Conservation (phyloP, 2,113 vertebrate genomes). For the Carettochelys insculpta region DNA sequence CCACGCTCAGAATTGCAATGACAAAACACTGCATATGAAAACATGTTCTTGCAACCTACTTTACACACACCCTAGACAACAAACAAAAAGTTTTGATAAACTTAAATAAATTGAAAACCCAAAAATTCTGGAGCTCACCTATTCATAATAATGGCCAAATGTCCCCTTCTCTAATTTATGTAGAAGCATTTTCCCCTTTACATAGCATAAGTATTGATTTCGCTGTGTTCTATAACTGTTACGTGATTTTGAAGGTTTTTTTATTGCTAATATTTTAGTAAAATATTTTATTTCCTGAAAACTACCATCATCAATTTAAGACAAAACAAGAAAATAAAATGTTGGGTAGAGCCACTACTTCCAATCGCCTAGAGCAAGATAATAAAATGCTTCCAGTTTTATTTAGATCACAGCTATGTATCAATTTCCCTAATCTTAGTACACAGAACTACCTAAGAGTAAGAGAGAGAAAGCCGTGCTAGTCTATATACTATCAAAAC, state of each 20-base stretch:
- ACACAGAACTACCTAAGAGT: no score
- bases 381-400: neutral
- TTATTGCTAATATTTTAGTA: neutral
- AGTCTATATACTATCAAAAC: no score
- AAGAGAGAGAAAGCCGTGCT: no score
- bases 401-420: neutral
- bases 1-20: neutral
- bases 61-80: neutral
- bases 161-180: neutral
- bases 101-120: neutral
- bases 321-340: neutral
- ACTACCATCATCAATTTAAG: neutral
- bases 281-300: neutral
- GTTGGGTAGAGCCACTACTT: neutral
- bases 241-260: neutral
- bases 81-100: neutral
- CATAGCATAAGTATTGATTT: neutral
- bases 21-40: neutral
- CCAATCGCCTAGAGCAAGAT: neutral
- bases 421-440: constrained; percentile 9
- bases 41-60: neutral
- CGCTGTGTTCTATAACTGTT: neutral
- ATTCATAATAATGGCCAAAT: neutral
- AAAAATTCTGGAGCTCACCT: neutral
- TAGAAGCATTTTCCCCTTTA: neutral